Evolutionary conservation across 2,113 vertebrate species (phyloP), one percentile per base, ranked within the genome.

Genomic region (Corythoichthys intestinalis): DNA sequence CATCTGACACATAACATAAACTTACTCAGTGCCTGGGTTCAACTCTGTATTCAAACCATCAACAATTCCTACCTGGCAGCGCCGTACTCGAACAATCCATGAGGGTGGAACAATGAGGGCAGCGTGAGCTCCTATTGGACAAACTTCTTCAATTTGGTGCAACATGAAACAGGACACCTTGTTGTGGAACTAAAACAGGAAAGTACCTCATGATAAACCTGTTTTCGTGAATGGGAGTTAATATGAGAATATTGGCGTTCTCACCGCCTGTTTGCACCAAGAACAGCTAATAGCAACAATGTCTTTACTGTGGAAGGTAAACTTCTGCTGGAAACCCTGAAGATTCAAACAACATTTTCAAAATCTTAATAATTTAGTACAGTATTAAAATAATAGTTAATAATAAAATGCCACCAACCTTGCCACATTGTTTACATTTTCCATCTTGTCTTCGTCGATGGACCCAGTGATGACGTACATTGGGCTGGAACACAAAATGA

Each of bases 91-190:
- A 92, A 98, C 96, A 92, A 98, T 98, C 96, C 96, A 98, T n/a
- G 96, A 97, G 11, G 96, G 96, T 0, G 96, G 96, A 35, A 98
- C 92, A 72, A 98, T 98, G 60, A 98, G 96, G 75, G 95, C 96
- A 4, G 96, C 96, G 0, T 98, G 96, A 64, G 94, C 96, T 76
- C 96, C 96, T 76, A 98, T 88, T 35, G 96, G 96, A 86, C 96
- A 98, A 0, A 95, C 94, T 90, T 98, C 96, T 87, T 98, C 96
- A 0, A 99, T 98, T 82, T 99, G 97, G 77, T 97, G 97, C 78
- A 98, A 91, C 96, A 98, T 95, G 93, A 98, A 99, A 88, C 97
- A 99, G 71, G 96, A 97, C 87, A 99, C 97, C 91, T 98, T 99
- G 84, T 98, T 99, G 90, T 98, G 96, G 89, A 97, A 99, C 96